Evolutionary conservation across 2,113 vertebrate species (phyloP).

Genomic region (Cebidichthys violaceus): DNA sequence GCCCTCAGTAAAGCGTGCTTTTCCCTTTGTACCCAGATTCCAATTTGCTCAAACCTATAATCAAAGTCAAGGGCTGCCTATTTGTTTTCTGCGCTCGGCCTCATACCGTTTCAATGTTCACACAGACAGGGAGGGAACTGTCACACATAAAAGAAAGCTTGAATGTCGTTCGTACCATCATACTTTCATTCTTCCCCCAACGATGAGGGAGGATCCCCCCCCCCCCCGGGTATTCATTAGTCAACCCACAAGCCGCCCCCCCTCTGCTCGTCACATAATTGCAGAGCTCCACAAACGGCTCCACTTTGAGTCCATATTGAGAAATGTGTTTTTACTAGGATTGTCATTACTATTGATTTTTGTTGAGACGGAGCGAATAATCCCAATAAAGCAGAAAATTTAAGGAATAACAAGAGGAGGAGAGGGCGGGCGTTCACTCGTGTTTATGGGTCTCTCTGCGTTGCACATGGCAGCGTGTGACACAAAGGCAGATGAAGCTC

Average conservation of each 20-base stretch:
- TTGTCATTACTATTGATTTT: conserved; percentile 59
- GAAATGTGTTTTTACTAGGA: conserved; percentile 43
- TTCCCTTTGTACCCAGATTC: conserved; percentile 56
- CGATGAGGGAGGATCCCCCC: conserved; percentile 60
- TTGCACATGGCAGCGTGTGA: background rate
- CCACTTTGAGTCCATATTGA: conserved; percentile 71
- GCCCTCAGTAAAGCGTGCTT: conserved; percentile 29
- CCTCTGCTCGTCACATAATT: conserved; percentile 64
- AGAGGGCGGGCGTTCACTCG: background rate
- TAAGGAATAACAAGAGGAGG: background rate
- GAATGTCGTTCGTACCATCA: conserved; percentile 64
- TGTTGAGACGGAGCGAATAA: conserved; percentile 21
- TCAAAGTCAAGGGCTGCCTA: conserved; percentile 62
- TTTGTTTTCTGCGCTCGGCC: conserved; percentile 52
- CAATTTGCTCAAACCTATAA: conserved; percentile 64
- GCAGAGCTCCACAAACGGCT: conserved; percentile 69
- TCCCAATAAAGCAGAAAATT: conserved; percentile 25
- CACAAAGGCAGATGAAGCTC: conserved; percentile 10
- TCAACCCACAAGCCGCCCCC: conserved; percentile 43
- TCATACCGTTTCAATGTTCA: conserved; percentile 50
- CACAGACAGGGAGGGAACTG: conserved; percentile 28
- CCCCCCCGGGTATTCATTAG: conserved; percentile 80
- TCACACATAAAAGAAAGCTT: conserved; percentile 62
- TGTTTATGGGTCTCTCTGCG: background rate
- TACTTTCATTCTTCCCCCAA: conserved; percentile 62